Base-by-base conservation (phyloP, 2,888 invertebrate species). In the Nipponacmea schrenckii region DNA sequence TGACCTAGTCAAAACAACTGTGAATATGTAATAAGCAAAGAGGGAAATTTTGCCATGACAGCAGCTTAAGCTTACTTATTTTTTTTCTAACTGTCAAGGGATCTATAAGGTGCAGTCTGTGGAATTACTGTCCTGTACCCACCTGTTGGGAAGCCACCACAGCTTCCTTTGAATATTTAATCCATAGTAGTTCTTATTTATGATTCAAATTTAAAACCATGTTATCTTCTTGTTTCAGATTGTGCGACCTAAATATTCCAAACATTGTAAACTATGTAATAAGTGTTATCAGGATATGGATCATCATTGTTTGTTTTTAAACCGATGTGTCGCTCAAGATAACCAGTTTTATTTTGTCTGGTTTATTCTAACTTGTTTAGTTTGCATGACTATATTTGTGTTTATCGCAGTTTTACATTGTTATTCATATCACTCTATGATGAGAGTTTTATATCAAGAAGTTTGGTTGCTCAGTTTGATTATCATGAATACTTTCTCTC, bases 231-330 rank as follows among this genome's bases (percentile, higher is more conserved):
- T 68, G 27, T 80, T 80, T 4, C 81, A 87, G 87, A 78, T 85
- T 70, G 80, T 86, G 8, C 75, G 75, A 56, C 76, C 80, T 0
- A 62, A 69, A 26, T 63, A 69, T 31, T 83, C 84, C 10, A 87
- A 87, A 68, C 88, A 89, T 77, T 89, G 89, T 74, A 81, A 81
- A 68, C 79, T 89, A 67, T 89, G 89, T 80, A 80, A 84, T 24
- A 71, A 72, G n/a, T 89, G 89, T 70, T 84, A 78, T 72, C 70
- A 79, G 15, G 77, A 83, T 66, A 83, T 87, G 83, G 89, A 89
- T 73, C 89, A 89, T 71, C 89, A 89, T 75, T 89, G 89, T 72
- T 80, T 89, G 63, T 88, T 87, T 75, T 80, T 89, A 17, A 76
- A 88, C 67, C 83, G 82, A 46, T 89, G 89, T 77, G 77, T 89